Conservation (phyloP, 2,888 invertebrate genomes). For the Drosophila fulvimacula region DNA sequence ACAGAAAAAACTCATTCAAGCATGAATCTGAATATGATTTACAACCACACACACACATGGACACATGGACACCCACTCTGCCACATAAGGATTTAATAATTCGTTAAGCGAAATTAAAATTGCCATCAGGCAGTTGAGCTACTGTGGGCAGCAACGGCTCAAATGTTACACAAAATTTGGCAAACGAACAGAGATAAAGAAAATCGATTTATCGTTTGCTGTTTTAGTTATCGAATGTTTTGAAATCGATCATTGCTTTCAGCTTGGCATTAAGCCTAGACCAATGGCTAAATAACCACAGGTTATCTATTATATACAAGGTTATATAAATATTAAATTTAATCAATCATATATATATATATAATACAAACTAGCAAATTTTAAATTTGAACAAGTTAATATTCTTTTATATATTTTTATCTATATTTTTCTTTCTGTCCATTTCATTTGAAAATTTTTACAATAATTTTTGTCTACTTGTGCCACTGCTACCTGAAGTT, state of each 20-base stretch:
- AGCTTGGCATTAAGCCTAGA: too few relatives aligned
- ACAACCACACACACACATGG: slow-evolving; percentile 63
- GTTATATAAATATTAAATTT: too few relatives aligned
- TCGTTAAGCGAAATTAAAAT: slow-evolving; percentile 81
- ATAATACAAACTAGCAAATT: too few relatives aligned
- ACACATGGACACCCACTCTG: slow-evolving; percentile 17
- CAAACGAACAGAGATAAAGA: not conserved
- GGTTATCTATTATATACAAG: not conserved
- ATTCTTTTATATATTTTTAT: not conserved
- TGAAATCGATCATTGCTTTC: not conserved
- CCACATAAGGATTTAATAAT: slow-evolving; percentile 76
- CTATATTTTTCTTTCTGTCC: not conserved
- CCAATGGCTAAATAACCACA: not conserved
- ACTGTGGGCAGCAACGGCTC: slow-evolving; percentile 39
- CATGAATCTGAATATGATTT: slow-evolving; percentile 82
- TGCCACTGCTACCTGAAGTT: slow-evolving; percentile 31
- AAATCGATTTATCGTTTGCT: not conserved
- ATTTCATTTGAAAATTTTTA: not conserved
- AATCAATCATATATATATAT: too few relatives aligned
- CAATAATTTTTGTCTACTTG: not conserved
- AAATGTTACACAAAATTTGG: slow-evolving; percentile 1
- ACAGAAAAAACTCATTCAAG: slow-evolving; percentile 82
- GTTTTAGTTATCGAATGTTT: not conserved
- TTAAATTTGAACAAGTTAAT: too few relatives aligned
- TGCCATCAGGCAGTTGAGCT: slow-evolving; percentile 57